phyloP scores from a whole-genome alignment of 2,888 invertebrate species.

The Dioctria rufipes region DNA sequence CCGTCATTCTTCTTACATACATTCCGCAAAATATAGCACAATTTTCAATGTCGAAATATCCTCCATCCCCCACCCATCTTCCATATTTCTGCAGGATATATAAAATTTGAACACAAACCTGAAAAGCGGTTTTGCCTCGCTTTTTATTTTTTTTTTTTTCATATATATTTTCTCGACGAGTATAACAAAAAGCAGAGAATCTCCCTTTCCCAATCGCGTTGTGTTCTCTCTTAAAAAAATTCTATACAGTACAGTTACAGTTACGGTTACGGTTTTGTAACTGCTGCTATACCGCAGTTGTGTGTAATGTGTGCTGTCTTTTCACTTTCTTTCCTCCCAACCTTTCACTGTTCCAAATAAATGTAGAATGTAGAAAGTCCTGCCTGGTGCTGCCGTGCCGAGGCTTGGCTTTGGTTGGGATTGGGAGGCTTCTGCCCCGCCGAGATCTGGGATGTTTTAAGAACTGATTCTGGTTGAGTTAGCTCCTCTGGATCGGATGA shows the following conservation, averaged over 20 bases:
- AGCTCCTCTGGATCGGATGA: neutral
- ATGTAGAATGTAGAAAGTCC: neutral
- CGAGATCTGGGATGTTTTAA: neutral
- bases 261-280: neutral
- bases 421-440: no score
- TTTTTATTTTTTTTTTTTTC: neutral
- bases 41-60: neutral
- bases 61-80: no score
- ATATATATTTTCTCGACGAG: neutral
- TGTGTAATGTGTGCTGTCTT: slow-evolving; percentile 30
- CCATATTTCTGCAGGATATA: neutral
- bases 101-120: neutral
- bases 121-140: neutral
- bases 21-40: slow-evolving; percentile 7
- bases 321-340: slow-evolving; percentile 28
- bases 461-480: slow-evolving; percentile 29
- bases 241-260: neutral
- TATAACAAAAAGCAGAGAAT: neutral
- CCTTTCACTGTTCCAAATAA: slow-evolving; percentile 29
- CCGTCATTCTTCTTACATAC: neutral
- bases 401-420: no score
- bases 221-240: neutral
- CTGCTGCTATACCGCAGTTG: neutral
- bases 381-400: neutral
- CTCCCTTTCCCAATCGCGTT: neutral